These are phyloP conservation scores for Bradypus variegatus DNA, from an alignment of 2,797 vertebrate genomes.

Conservation along the genomic window DNA sequence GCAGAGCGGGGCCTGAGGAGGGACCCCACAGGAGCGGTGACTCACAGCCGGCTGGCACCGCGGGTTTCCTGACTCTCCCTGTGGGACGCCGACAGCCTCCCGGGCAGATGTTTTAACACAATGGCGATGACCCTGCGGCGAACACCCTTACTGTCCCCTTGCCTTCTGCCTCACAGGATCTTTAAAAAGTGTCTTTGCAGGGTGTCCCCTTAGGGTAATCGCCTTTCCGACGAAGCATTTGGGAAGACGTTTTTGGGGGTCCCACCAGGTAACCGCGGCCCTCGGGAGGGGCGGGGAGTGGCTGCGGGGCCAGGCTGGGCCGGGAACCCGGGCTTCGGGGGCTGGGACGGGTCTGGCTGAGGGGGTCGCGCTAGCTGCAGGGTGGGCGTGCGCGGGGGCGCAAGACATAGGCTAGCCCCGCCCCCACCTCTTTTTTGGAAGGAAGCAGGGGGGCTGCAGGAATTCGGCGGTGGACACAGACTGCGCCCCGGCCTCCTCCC, in stretches of 20 bases:
- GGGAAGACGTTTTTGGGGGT: neutral
- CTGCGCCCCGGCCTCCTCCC: no score
- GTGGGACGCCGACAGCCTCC: no score
- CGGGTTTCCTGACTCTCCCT: constrained; percentile 49
- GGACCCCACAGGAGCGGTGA: constrained; percentile 34
- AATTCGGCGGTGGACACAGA: no score
- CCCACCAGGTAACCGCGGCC: neutral
- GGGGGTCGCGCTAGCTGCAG: neutral
- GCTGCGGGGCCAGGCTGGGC: neutral
- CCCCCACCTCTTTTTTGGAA: no score
- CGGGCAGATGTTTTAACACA: constrained; percentile 55
- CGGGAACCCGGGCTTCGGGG: neutral
- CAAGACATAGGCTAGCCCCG: no score
- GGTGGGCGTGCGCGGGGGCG: neutral
- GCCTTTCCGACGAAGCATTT: neutral
- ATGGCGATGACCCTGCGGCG: constrained; percentile 8
- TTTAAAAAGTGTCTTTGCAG: constrained; percentile 19
- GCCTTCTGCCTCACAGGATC: neutral
- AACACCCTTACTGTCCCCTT: constrained; percentile 20
- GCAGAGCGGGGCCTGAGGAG: neutral
- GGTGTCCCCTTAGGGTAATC: neutral
- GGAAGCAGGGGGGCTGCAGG: no score
- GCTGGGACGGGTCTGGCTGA: neutral
- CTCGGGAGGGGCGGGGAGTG: no score
- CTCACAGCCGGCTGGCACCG: constrained; percentile 58